A percentile compares a stretch with the other conserved stretches of the same genome.
Evolutionary conservation across 2,888 invertebrate species (phyloP).

Genomic region (Trachelus tabidus): DNA sequence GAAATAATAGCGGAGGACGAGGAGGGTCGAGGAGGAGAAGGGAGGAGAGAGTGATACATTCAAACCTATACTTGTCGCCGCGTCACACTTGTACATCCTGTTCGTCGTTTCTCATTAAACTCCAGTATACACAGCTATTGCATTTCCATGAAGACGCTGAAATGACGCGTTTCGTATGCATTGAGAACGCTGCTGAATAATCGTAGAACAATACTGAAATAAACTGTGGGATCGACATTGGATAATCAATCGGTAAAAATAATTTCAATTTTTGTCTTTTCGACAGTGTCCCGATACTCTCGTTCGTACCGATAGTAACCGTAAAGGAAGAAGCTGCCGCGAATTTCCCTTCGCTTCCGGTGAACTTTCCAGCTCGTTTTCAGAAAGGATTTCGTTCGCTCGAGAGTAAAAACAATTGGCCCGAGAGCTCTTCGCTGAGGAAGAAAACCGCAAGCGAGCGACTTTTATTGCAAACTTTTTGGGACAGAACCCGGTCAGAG

Average conservation of each 20-base stretch:
- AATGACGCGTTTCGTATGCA: not conserved
- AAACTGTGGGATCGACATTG: not conserved
- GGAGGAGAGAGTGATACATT: not conserved
- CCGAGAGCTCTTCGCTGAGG: not conserved
- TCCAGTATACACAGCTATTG: not conserved
- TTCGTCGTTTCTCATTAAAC: not conserved
- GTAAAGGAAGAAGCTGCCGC: not conserved
- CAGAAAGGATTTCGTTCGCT: not conserved
- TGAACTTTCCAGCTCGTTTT: not conserved
- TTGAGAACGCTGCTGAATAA: not conserved
- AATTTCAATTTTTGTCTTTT: not conserved
- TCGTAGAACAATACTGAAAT: not conserved
- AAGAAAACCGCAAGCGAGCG: not conserved
- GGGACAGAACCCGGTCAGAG: not conserved
- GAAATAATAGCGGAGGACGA: slow-evolving; percentile 5
- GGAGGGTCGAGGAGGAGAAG: not conserved
- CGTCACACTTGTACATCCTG: not conserved
- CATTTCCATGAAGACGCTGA: not conserved
- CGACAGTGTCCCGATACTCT: not conserved
- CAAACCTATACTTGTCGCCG: not conserved
- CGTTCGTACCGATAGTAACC: not conserved
- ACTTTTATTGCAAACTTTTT: not conserved
- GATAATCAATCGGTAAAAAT: not conserved
- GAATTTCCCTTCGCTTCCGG: not conserved
- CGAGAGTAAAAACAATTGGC: not conserved